Conservation (phyloP, 2,888 invertebrate species). For the Dynastes grantii region DNA sequence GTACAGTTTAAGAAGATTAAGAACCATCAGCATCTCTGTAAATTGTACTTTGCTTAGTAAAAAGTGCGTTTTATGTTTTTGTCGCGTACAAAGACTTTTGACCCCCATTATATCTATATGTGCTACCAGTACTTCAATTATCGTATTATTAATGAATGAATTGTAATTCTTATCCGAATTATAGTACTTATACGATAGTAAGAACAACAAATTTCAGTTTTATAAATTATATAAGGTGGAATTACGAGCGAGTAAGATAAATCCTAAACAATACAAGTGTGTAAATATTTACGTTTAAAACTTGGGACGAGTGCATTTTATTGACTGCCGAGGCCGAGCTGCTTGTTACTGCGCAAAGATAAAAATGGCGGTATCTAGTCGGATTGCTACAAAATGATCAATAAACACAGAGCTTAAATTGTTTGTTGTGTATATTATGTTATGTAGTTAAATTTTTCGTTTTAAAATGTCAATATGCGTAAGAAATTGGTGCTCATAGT, state of each 20-base stretch:
- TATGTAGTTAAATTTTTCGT: slow-evolving; percentile 38
- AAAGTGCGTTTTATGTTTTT: no score
- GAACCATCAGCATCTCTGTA: no score
- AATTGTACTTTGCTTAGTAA: no score
- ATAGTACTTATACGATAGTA: not conserved
- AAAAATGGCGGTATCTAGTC: slow-evolving; percentile 51
- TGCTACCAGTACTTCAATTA: no score
- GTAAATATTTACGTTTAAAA: slow-evolving; percentile 2
- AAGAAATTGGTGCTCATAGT: slow-evolving; percentile 52
- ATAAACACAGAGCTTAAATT: slow-evolving; percentile 50
- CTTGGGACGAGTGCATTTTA: slow-evolving; percentile 34
- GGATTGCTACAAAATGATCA: slow-evolving; percentile 50
- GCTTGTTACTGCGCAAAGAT: slow-evolving; percentile 51
- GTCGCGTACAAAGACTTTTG: no score
- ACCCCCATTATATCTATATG: no score
- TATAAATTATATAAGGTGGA: not conserved
- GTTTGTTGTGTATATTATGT: slow-evolving; percentile 51
- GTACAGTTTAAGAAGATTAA: no score
- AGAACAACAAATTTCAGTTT: not conserved
- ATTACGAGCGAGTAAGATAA: not conserved
- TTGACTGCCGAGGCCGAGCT: slow-evolving; percentile 23
- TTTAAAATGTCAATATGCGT: slow-evolving; percentile 56
- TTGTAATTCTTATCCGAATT: not conserved
- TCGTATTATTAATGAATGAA: slow-evolving; percentile 3
- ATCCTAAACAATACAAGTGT: not conserved